phyloP scores from a whole-genome alignment of 1,140 invertebrate genomes.

The Ceratina japonica region DNA sequence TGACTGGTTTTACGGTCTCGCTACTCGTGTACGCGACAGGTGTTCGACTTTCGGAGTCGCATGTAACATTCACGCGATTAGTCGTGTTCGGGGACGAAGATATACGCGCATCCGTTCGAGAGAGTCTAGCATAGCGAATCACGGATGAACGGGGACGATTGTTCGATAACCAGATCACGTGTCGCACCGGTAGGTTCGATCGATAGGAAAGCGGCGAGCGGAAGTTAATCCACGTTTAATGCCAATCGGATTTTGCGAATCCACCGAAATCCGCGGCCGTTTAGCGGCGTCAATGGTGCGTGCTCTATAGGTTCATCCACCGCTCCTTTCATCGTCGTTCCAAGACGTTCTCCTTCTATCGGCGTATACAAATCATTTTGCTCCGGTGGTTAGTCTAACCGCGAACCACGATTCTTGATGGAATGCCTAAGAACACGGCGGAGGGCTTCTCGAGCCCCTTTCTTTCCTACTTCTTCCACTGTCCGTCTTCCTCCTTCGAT shows the following conservation, averaged over 20 bases:
- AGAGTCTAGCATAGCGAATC: neutral
- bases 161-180: slow-evolving; percentile 28
- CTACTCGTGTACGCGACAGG: neutral
- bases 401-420: slow-evolving; percentile 59
- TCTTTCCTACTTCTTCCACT: slow-evolving; percentile 6
- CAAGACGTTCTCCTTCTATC: slow-evolving; percentile 30
- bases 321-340: slow-evolving; percentile 40
- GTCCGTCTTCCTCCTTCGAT: slow-evolving; percentile 28
- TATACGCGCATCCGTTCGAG: neutral
- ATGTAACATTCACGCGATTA: neutral
- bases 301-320: slow-evolving; percentile 21
- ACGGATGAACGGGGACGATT: neutral
- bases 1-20: neutral
- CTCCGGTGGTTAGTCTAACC: slow-evolving; percentile 51
- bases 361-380: slow-evolving; percentile 37
- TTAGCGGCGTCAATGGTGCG: slow-evolving; percentile 52
- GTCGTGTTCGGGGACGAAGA: neutral
- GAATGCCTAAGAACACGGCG: slow-evolving; percentile 61
- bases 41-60: neutral
- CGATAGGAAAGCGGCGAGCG: neutral
- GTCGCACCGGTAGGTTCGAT: neutral
- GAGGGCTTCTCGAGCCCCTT: slow-evolving; percentile 53
- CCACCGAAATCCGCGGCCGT: slow-evolving; percentile 14
- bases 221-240: slow-evolving; percentile 23
- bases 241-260: slow-evolving; percentile 40